Evolutionary conservation across 2,888 invertebrate genomes (phyloP).

Genomic region (Macrosoma leucophasiata): DNA sequence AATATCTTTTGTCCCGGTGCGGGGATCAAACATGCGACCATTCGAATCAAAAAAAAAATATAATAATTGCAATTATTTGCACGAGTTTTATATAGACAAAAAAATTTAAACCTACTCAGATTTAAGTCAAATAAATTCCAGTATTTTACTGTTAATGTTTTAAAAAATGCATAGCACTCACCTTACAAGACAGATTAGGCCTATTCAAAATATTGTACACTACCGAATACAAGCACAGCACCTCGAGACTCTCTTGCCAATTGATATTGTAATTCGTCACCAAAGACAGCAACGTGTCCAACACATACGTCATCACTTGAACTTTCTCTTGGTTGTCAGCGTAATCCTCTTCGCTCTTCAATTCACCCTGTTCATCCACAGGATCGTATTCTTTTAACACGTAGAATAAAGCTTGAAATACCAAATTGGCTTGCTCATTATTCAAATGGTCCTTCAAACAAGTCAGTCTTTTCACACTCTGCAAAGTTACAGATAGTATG

Average conservation of each 20-base stretch:
- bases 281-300: constrained; percentile 79
- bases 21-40: too few species aligned
- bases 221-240: constrained; percentile 76
- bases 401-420: constrained; percentile 79
- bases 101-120: too few species aligned
- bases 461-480: constrained; percentile 75
- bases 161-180: constrained; percentile 27
- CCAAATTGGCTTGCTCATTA: constrained; percentile 77
- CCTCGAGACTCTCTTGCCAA: constrained; percentile 87
- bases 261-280: constrained; percentile 82
- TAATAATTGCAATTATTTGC: too few species aligned
- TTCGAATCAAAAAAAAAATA: too few species aligned
- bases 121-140: too few species aligned
- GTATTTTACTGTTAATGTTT: background rate
- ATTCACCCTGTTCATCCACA: constrained; percentile 34
- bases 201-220: constrained; percentile 55
- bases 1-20: too few species aligned
- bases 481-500: constrained; percentile 56
- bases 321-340: constrained; percentile 49
- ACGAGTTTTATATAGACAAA: too few species aligned
- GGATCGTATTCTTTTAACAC: constrained; percentile 74
- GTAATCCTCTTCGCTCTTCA: constrained; percentile 32
- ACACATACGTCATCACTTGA: constrained; percentile 77
- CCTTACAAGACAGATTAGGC: constrained; percentile 55
- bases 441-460: constrained; percentile 74